Evolutionary conservation across 2,888 invertebrate species (phyloP), one percentile per base, ranked within the genome.

Genomic region (Apocheima hispidaria): DNA sequence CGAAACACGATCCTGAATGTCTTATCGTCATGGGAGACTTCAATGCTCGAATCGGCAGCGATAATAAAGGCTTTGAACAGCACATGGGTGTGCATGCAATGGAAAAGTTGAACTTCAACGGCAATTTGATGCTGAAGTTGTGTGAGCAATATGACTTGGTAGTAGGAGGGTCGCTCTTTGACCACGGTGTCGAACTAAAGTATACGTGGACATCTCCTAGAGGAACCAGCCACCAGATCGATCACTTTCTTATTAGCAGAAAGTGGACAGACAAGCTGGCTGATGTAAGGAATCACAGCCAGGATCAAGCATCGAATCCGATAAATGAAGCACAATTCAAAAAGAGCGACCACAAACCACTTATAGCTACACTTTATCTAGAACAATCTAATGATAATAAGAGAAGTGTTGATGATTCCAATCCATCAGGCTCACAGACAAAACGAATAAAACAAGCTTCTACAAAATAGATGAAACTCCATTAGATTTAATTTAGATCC

Each of bases 1-100:
- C 14, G 2, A 26, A 26, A 14, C 14, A 26, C 12, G 9, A 26
- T 0, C 26, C 14, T 1, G 43, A 43, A 5, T 14, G 14, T 26
- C 23, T 43, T 3, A n/a, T 43, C 7, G 14, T 43, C 9, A 43
- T 43, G 43, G 43, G 43, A 26, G 43, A 43, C 14, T 33, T 49
- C 12, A 46, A 30, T 30, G 46, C 46, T 18, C 28, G 46, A 30
- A 30, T 46, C 5, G 46, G 46, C 14, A 0, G 1, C 1, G 2
- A 30, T 4, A 30, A 30, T 18, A n/a, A 30, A 12, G 30, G 30
- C 2, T 18, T 18, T 12, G 30, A 46, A 18, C 1, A n/a, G 10
- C 1, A 12, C 12, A 46, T 46, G 30, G 43, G 26, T 2, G n/a
- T 1, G 1, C 2, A 46, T 18, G 5, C 5, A 7, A 30, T 1